A percentile compares a stretch with the other conserved stretches of the same genome.
Evolutionary conservation across 2,888 invertebrate species (phyloP).

Genomic region (Cosmia trapezina): DNA sequence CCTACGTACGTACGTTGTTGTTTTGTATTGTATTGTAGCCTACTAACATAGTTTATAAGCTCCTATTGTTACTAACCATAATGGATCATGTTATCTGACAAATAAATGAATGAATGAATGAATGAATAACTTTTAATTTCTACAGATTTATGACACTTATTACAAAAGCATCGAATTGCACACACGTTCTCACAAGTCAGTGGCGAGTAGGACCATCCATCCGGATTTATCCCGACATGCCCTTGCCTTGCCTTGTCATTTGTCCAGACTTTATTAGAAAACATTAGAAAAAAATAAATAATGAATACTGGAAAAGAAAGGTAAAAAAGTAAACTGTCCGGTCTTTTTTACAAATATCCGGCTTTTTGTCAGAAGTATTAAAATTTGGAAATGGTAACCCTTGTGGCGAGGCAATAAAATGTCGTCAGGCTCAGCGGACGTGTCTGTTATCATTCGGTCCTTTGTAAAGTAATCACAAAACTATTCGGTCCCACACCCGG

Average conservation of each 20-base stretch:
- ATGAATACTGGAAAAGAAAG: not conserved
- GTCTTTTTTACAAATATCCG: not conserved
- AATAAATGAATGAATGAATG: no score
- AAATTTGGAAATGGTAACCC: not conserved
- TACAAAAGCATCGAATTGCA: not conserved
- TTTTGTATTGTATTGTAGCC: no score
- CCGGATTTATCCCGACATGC: not conserved
- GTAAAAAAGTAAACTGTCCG: not conserved
- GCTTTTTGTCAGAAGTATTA: not conserved
- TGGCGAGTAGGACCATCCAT: not conserved
- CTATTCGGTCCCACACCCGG: constrained; percentile 9
- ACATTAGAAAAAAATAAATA: not conserved
- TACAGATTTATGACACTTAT: no score
- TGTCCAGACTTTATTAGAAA: not conserved
- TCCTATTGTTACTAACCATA: no score
- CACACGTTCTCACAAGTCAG: not conserved
- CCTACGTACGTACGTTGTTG: no score
- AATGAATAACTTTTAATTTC: not conserved
- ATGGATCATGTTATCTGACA: no score
- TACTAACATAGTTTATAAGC: no score
- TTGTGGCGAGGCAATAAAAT: constrained; percentile 32
- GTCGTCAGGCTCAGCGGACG: constrained; percentile 10
- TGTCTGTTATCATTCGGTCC: constrained; percentile 45
- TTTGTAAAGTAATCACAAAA: constrained; percentile 50
- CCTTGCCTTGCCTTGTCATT: not conserved